phyloP scores from a whole-genome alignment of 2,888 invertebrate species.

The Danaus chrysippus region DNA sequence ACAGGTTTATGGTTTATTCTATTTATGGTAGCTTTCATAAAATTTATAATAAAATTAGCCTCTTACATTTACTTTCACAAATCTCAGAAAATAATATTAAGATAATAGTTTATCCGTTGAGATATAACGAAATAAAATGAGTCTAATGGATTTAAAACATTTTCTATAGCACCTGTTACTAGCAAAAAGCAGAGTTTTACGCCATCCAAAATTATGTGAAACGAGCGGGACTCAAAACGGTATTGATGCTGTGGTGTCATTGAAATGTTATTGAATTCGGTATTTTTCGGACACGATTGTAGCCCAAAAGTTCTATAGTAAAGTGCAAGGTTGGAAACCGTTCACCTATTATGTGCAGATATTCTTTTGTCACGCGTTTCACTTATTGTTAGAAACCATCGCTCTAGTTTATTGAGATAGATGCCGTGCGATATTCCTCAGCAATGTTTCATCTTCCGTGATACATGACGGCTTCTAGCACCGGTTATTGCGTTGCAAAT shows the following conservation, averaged over 20 bases:
- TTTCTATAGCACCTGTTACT: not conserved
- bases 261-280: constrained; percentile 53
- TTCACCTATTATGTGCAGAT: constrained; percentile 60
- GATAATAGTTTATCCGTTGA: no score
- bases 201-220: constrained; percentile 42
- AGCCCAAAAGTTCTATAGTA: constrained; percentile 60
- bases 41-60: no score
- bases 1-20: no score
- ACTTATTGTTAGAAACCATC: constrained; percentile 57
- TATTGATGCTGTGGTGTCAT: constrained; percentile 62
- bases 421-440: constrained; percentile 67
- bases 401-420: constrained; percentile 66
- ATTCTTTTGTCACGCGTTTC: constrained; percentile 67
- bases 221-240: constrained; percentile 67
- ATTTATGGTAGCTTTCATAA: no score
- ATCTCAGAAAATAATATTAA: no score
- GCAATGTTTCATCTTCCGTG: constrained; percentile 56
- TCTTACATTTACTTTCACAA: no score
- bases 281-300: constrained; percentile 60
- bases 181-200: not conserved
- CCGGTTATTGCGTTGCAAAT: constrained; percentile 60
- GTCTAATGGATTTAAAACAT: no score
- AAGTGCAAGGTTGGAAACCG: constrained; percentile 66
- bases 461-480: constrained; percentile 58
- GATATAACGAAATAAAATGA: no score